phyloP scores from a whole-genome alignment of 2,113 vertebrate genomes.

The Halcyon senegalensis region DNA sequence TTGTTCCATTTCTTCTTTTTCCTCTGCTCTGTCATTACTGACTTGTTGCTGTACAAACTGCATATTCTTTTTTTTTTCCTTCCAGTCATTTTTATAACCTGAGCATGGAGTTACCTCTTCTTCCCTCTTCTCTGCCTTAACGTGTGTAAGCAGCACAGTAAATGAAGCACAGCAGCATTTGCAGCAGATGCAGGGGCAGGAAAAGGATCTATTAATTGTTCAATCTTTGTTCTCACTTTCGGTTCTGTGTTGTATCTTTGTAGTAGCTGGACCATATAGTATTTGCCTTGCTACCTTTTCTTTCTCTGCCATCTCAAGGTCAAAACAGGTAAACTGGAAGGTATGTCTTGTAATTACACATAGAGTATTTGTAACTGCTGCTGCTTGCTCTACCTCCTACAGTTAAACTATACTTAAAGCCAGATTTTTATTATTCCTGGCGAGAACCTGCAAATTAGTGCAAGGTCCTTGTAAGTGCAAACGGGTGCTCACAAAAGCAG shows the following conservation, averaged over 20 bases:
- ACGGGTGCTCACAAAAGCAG: background rate
- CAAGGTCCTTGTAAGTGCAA: background rate
- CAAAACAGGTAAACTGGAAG: slow-evolving; percentile 22
- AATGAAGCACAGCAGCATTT: slow-evolving; percentile 2
- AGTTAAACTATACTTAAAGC: background rate
- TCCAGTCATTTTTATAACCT: background rate
- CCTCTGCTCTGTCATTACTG: background rate
- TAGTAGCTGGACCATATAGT: background rate
- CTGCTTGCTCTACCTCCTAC: slow-evolving; percentile 14
- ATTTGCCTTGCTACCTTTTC: background rate
- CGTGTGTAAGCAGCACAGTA: background rate
- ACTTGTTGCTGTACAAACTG: background rate
- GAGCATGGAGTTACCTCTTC: background rate
- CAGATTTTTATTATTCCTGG: slow-evolving; percentile 15
- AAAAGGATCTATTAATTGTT: slow-evolving; percentile 18
- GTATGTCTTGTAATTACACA: slow-evolving; percentile 16
- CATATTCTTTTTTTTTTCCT: background rate
- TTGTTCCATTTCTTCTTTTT: background rate
- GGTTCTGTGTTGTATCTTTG: slow-evolving; percentile 1
- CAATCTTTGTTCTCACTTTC: background rate
- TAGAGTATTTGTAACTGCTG: slow-evolving; percentile 2
- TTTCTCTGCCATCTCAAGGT: slow-evolving; percentile 41
- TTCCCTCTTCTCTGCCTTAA: background rate
- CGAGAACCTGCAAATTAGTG: background rate
- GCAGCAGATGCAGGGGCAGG: slow-evolving; percentile 32